Evolutionary conservation across 2,888 invertebrate genomes (phyloP), one percentile per base, ranked within the genome.

Genomic region (Stenodema calcarata): DNA sequence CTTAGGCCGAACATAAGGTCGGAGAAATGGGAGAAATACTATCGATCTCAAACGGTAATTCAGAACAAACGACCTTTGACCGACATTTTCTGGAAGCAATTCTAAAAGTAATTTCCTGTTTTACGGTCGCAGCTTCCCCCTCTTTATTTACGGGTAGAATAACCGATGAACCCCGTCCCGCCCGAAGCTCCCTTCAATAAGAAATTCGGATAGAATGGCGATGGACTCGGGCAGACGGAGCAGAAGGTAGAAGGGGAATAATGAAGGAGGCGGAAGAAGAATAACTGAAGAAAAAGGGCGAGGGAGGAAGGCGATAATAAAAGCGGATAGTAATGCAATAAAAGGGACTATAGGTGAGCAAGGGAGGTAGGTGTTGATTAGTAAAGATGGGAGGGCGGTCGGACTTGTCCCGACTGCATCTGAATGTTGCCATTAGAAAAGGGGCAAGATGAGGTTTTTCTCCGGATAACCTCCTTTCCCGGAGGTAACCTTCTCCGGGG

Each of bases 371-470:
- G 87, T 86, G 87, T 87, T 87, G 87, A 87, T 87, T 87, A 87
- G 86, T 86, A 86, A 86, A 86, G 83, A 86, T 83, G 41, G 80
- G 73, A 70, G 79, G 14, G 69, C 30, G 47, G 80, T 12, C 23
- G 50, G 54, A 80, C 47, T 80, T 80, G 80, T 78, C 62, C 78
- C 84, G 69, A 82, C 86, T 73, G 87, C 87, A 88, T 88, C 85
- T 84, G 88, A 88, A 88, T 88, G 88, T 75, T 73, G 87, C 80
- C 85, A 88, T 88, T 88, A 88, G 86, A 23, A 50, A n/a, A 18
- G 27, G 30, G 81, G 80, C 75, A 69, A 75, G 35, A 35, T 35
- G 44, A 69, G 69, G 41, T 16, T 75, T 78, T 78, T 42, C 44
- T 62, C 62, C 0, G 62, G 62, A 62, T 62, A 62, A 62, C 62